Percentiles rank a stretch among this genome's conserved stretches.
Evolutionary conservation across 1,140 invertebrate genomes (phyloP).

Genomic region (Apolygus lucorum): DNA sequence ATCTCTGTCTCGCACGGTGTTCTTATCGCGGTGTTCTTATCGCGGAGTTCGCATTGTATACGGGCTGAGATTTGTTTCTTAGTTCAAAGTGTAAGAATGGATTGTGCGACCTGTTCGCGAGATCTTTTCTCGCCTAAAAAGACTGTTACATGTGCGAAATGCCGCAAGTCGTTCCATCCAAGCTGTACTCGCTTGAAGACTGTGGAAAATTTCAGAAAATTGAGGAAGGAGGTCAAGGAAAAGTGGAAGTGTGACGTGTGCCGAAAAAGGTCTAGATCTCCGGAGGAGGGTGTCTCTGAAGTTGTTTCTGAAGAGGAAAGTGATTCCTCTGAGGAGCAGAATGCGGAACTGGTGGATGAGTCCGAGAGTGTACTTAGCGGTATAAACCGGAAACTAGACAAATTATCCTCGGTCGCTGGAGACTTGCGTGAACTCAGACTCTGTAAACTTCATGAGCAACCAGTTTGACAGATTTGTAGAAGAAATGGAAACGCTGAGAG

Average conservation of each 20-base stretch:
- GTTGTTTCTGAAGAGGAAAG: not conserved
- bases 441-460: not conserved
- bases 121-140: not conserved
- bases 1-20: not conserved
- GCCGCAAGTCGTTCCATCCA: not conserved
- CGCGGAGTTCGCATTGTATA: not conserved
- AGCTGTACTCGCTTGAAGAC: not conserved
- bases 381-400: too few relatives aligned
- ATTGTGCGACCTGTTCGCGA: not conserved
- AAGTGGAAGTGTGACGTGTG: not conserved
- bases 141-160: constrained; percentile 1
- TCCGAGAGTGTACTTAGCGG: not conserved
- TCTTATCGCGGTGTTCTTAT: not conserved
- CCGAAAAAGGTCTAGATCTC: not conserved
- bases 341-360: not conserved
- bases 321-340: not conserved
- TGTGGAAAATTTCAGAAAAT: constrained; percentile 2
- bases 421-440: not conserved
- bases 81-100: not conserved
- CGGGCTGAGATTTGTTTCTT: not conserved
- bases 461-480: not conserved
- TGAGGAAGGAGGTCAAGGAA: not conserved
- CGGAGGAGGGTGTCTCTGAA: constrained; percentile 1
- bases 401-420: not conserved
- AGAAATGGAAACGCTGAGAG: not conserved